phyloP scores from a whole-genome alignment of 2,888 invertebrate genomes.

The Altica lythri region DNA sequence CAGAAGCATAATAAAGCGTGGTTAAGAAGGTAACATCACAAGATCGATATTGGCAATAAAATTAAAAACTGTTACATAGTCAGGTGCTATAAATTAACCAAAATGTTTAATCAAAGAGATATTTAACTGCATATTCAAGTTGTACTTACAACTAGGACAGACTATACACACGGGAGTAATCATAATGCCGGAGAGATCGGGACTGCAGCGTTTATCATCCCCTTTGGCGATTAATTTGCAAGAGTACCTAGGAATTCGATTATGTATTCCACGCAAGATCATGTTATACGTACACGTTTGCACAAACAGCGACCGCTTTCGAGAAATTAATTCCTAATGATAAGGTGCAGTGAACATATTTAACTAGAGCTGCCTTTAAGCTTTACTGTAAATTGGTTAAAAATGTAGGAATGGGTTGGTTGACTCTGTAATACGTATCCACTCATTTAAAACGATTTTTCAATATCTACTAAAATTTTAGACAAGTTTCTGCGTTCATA shows the following conservation, averaged over 20 bases:
- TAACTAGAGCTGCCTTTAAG: background rate
- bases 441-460: too few species aligned
- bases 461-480: too few species aligned
- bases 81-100: too few species aligned
- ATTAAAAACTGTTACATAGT: too few species aligned
- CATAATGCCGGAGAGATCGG: background rate
- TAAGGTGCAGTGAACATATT: background rate
- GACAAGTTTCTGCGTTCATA: too few species aligned
- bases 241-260: background rate
- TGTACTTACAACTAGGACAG: too few species aligned
- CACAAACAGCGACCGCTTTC: background rate
- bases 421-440: background rate
- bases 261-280: conserved; percentile 2
- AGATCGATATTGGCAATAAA: too few species aligned
- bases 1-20: too few species aligned
- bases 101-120: too few species aligned
- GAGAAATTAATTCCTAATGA: conserved; percentile 5
- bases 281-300: conserved; percentile 5
- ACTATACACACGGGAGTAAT: background rate
- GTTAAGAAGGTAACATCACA: too few species aligned
- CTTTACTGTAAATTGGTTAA: background rate
- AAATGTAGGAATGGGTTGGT: conserved; percentile 1
- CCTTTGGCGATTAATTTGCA: conserved; percentile 2
- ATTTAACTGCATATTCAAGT: too few species aligned
- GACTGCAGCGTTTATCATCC: background rate